A percentile compares a stretch with the other conserved stretches of the same genome.
phyloP scores from a whole-genome alignment of 1,140 invertebrate species.

The Chelonus insularis region DNA sequence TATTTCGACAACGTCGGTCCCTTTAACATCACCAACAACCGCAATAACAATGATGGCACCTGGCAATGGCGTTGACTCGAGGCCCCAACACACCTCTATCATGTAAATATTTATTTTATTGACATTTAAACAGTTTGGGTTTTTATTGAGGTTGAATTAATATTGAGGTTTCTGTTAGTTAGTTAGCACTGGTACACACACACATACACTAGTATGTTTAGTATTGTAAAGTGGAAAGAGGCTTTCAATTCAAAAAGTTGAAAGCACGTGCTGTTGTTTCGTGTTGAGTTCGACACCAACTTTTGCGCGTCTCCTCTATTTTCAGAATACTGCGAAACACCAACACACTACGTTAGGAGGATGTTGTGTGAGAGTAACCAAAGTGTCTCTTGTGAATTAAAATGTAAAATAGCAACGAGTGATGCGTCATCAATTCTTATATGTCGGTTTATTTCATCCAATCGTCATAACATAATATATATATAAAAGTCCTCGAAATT shows the following conservation, averaged over 20 bases:
- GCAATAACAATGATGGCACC: constrained; percentile 33
- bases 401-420: not conserved
- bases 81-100: constrained; percentile 56
- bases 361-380: not conserved
- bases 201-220: too few relatives aligned
- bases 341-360: not conserved
- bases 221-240: too few relatives aligned
- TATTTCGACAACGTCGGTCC: constrained; percentile 42
- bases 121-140: not conserved
- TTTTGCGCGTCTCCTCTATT: constrained; percentile 19
- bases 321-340: constrained; percentile 22
- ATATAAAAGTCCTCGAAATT: not conserved
- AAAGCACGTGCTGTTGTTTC: constrained; percentile 22
- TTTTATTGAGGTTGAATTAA: not conserved
- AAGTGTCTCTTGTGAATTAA: constrained; percentile 1
- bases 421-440: not conserved
- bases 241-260: too few relatives aligned
- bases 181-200: too few relatives aligned
- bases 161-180: too few relatives aligned
- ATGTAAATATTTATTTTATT: constrained; percentile 52
- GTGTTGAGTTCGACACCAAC: not conserved
- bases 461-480: not conserved
- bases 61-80: constrained; percentile 36
- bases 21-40: constrained; percentile 35
- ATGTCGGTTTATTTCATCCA: not conserved